Base-by-base conservation (phyloP, 2,888 invertebrate genomes). In the Eumerus sabulonum region DNA sequence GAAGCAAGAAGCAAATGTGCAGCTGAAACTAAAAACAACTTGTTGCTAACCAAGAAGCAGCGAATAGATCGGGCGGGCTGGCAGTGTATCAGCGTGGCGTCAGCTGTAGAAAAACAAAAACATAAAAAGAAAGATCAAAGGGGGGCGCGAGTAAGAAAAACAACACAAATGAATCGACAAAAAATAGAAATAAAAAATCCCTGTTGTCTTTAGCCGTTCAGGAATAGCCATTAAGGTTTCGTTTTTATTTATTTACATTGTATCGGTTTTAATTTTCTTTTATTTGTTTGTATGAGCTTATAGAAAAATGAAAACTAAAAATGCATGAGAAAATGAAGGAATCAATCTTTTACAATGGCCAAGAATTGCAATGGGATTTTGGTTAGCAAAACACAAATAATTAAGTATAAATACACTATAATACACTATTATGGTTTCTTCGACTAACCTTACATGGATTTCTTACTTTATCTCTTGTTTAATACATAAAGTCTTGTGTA, bases 221-320 rank as follows among this genome's bases (percentile, higher is more conserved):
- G 73, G 62, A 76, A 62, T 66, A 67, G 77, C 67, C 54, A 44
- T 67, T 4, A 27, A 27, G n/a, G 40, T 59, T 59, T 54, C 36
- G 16, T 60, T 45, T 40, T 60, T 40, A 18, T 53, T 70, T 79
- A 74, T 79, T 79, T 79, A 79, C 79, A 79, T n/a, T n/a, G n/a
- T n/a, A n/a, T n/a, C n/a, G n/a, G n/a, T n/a, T n/a, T n/a, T n/a
- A 79, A 40, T 74, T 70, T 68, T 70, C 50, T 74, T 59, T 74
- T 71, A 51, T 64, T 11, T 40, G 11, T 40, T 40, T 11, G 40
- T n/a, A 40, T 40, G 3, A 4, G 27, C 27, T 27, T 27, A 27
- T 27, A 4, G 27, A 27, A 27, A 27, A 27, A 7, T 27, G n/a
- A 27, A 2, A 27, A 27, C 27, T 27, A 27, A 27, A 27, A 27